Conservation (phyloP, 2,113 vertebrate genomes). For the Calyptomena viridis region DNA sequence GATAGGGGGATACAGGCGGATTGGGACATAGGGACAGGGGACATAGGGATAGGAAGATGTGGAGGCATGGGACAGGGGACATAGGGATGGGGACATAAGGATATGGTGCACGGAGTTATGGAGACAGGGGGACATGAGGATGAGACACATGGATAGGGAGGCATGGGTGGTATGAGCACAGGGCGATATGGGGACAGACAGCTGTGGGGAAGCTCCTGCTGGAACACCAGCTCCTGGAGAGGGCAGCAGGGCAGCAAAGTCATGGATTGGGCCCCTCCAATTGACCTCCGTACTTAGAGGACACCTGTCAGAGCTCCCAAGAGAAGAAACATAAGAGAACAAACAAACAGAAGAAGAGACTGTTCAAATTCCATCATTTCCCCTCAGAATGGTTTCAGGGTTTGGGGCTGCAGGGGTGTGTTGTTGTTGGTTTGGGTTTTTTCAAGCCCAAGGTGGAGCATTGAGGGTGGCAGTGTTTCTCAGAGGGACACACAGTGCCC, state of each 20-base stretch:
- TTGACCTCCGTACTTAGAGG: too few relatives aligned
- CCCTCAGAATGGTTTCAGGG: not conserved
- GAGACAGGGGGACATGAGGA: too few relatives aligned
- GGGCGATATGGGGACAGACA: not conserved
- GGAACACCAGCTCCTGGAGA: fast-evolving
- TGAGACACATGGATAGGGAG: too few relatives aligned
- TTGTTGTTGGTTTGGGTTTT: not conserved
- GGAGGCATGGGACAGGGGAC: too few relatives aligned
- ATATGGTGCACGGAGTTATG: too few relatives aligned
- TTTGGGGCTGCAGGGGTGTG: too few relatives aligned
- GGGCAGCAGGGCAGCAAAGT: not conserved
- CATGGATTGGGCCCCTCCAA: not conserved
- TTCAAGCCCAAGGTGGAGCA: not conserved
- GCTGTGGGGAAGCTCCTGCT: not conserved
- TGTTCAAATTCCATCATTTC: not conserved
- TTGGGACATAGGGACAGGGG: not conserved
- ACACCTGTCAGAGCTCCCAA: too few relatives aligned
- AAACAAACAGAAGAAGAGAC: too few relatives aligned
- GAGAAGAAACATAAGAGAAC: not conserved
- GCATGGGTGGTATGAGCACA: too few relatives aligned
- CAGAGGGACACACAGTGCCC: fast-evolving
- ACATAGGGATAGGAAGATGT: too few relatives aligned
- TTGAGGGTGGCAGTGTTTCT: fast-evolving
- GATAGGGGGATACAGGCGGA: not conserved
- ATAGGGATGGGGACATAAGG: too few relatives aligned